Conservation (phyloP, 2,797 vertebrate species). For the Poeciliopsis presidionis region DNA sequence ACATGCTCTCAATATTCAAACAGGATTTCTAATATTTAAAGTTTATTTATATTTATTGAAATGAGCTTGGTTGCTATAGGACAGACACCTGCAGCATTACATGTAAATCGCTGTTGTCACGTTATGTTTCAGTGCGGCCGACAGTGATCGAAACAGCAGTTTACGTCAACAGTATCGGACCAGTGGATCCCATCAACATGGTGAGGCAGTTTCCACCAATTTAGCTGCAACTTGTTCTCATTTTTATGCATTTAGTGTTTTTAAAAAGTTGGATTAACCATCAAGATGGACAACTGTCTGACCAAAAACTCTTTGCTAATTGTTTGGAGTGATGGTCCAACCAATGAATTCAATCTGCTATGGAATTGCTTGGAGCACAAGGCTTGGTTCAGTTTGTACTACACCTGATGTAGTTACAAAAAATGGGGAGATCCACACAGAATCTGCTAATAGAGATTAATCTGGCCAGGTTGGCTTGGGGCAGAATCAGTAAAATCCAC, state of each 20-base stretch:
- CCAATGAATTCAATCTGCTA: no score
- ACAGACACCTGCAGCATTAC: neutral
- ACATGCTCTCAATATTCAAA: neutral
- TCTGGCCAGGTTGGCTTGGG: no score
- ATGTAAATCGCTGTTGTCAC: neutral
- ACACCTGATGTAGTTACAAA: no score
- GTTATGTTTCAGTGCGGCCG: constrained; percentile 87
- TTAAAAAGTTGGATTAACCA: neutral
- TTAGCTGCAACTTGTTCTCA: neutral
- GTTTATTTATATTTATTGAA: neutral
- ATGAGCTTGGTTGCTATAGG: neutral
- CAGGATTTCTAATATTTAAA: neutral
- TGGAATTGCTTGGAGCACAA: no score
- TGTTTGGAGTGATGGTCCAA: no score
- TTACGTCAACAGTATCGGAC: constrained; percentile 97
- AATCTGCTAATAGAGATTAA: no score
- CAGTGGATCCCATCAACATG: constrained; percentile 98
- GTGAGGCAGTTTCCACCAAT: constrained; percentile 74
- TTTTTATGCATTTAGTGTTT: neutral
- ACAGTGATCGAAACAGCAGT: constrained; percentile 96
- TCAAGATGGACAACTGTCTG: neutral
- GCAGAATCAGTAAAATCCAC: no score
- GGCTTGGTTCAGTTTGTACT: no score
- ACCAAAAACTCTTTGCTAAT: neutral
- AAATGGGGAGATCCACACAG: no score